A percentile compares a stretch with the other conserved stretches of the same genome.
Evolutionary conservation across 2,888 invertebrate species (phyloP).

Genomic region (Pemphredon lugubris): DNA sequence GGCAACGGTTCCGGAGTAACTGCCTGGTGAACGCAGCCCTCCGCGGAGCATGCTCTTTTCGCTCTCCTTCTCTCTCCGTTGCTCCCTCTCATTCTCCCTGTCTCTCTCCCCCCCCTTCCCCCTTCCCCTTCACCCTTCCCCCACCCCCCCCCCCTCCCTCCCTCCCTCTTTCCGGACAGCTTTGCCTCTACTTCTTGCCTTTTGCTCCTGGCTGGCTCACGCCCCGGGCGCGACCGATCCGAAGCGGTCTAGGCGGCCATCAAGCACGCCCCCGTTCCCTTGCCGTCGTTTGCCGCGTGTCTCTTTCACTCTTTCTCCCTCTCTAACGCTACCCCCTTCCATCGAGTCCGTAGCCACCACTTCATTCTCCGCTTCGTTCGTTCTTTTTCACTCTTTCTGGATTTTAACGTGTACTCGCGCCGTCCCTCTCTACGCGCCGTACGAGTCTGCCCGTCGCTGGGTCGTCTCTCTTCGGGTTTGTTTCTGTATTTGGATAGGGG

Average conservation of each 20-base stretch:
- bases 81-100: conserved; percentile 8
- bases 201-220: conserved; percentile 69
- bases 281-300: conserved; percentile 35
- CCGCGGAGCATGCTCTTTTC: conserved; percentile 57
- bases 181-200: conserved; percentile 39
- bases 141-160: conserved; percentile 39
- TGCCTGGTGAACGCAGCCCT: conserved; percentile 74
- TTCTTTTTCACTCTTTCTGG: conserved; percentile 28
- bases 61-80: conserved; percentile 24
- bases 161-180: conserved; percentile 40
- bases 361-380: conserved; percentile 38
- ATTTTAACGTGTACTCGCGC: too few species aligned
- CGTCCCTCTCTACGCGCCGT: conserved; percentile 13
- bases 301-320: conserved; percentile 22
- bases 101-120: conserved; percentile 21
- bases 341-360: conserved; percentile 17
- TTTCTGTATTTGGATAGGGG: too few species aligned
- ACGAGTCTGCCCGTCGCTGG: conserved; percentile 3
- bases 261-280: conserved; percentile 69
- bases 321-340: conserved; percentile 23
- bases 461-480: too few species aligned
- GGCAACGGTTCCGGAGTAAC: conserved; percentile 81
- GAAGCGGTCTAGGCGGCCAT: conserved; percentile 75
- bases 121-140: conserved; percentile 6
- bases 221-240: conserved; percentile 78